A percentile compares a stretch with the other conserved stretches of the same genome.
phyloP scores from a whole-genome alignment of 2,888 invertebrate species.

The Ophion ventricosus region DNA sequence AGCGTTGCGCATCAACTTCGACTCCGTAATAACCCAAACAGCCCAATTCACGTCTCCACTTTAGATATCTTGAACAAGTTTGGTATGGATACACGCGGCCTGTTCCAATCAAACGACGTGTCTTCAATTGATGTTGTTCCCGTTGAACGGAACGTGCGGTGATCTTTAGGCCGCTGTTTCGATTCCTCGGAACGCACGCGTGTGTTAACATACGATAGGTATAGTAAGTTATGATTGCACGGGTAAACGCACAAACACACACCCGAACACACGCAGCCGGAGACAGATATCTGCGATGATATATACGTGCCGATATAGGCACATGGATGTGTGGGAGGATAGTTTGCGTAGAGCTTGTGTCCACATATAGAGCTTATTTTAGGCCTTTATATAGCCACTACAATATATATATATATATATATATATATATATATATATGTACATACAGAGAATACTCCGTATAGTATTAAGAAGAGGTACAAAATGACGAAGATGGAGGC shows the following conservation, averaged over 20 bases:
- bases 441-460: constrained; percentile 25
- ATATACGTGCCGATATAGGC: constrained; percentile 4
- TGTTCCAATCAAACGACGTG: not conserved
- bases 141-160: not conserved
- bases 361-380: constrained; percentile 16
- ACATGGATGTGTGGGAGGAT: constrained; percentile 62
- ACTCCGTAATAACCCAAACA: too few relatives aligned
- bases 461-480: constrained; percentile 55
- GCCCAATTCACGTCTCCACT: too few relatives aligned
- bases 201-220: constrained; percentile 68
- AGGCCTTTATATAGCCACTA: constrained; percentile 22
- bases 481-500: constrained; percentile 50
- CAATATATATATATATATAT: constrained; percentile 18
- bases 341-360: constrained; percentile 41
- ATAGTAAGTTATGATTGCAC: constrained; percentile 73
- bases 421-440: not conserved
- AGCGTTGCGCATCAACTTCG: too few relatives aligned
- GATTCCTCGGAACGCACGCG: constrained; percentile 67
- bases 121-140: not conserved
- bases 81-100: too few relatives aligned
- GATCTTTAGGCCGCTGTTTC: constrained; percentile 29
- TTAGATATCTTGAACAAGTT: not conserved
- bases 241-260: not conserved
- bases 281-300: constrained; percentile 1
- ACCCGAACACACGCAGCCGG: too few relatives aligned